Evolutionary conservation across 2,888 invertebrate genomes (phyloP), one percentile per base, ranked within the genome.

Genomic region (Watsonalla cultraria): DNA sequence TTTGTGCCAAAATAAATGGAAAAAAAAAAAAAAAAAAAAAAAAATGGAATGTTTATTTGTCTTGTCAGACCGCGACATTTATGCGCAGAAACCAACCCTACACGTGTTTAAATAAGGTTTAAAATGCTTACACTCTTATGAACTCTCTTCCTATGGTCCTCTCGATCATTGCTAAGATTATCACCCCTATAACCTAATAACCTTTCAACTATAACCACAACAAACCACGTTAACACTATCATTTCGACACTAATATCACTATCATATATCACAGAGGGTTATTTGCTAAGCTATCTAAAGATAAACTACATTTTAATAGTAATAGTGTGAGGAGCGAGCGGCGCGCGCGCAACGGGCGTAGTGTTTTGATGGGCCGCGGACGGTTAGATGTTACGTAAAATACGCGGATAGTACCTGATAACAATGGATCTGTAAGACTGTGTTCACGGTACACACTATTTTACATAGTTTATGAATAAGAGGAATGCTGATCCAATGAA

Each of bases 181-280:
- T 42, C 42, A 8, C 67, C 74, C 54, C 68, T 76, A 53, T 65
- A 66, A 55, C 63, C 55, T 55, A 76, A 76, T n/a, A 75, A 66
- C 62, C 73, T 70, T 51, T 74, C 68, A 9, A 76, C 54, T 34
- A 78, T 56, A 56, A 82, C 65, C 14, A 75, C 74, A 49, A 74
- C 59, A 51, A 87, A 53, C 89, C 89, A 89, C 66, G 80, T 80
- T 58, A 84, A 54, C 33, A 89, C 81, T 77, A 90, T 89, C 89
- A 89, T 88, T 69, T 66, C 59, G 59, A 57, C 49, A 58, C 66
- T 75, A 78, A 66, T 81, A 82, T 81, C 82, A 86, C 80, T 72
- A 60, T 57, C 63, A 50, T 84, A 50, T 84, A 86, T 86, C 86
- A 86, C 86, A 85, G 83, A 65, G 55, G 55, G 64, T 68, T 72